Percentiles rank a stretch among this genome's conserved stretches.
These are phyloP conservation scores for Allacma fusca DNA, from an alignment of 2,888 invertebrate genomes.

Conservation along the genomic window DNA sequence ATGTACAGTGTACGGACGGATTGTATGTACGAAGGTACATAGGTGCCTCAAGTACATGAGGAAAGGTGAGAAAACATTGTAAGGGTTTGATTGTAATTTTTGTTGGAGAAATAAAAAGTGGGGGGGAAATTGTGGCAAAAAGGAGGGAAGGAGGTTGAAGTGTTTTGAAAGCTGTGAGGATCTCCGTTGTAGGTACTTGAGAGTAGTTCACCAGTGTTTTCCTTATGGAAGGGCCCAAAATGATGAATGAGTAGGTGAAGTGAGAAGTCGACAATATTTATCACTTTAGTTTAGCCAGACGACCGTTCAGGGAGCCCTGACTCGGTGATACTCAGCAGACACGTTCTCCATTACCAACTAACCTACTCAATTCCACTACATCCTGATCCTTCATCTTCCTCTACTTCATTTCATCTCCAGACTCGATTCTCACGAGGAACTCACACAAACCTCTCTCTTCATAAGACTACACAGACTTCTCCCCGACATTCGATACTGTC, in stretches of 20 bases:
- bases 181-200: conserved; percentile 1
- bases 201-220: neutral
- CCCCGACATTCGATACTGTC: conserved; percentile 23
- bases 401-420: neutral
- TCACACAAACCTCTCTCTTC: neutral
- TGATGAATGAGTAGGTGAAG: conserved; percentile 43
- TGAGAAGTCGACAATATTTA: conserved; percentile 43
- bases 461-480: conserved; percentile 25
- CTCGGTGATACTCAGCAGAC: conserved; percentile 35
- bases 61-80: too few species aligned
- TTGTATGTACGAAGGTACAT: too few species aligned
- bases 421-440: conserved; percentile 1
- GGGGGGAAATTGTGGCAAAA: conserved; percentile 1
- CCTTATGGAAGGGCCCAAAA: conserved; percentile 18
- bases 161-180: conserved; percentile 24
- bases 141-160: conserved; percentile 24
- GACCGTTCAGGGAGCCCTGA: conserved; percentile 38
- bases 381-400: conserved; percentile 42
- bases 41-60: too few species aligned
- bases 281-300: conserved; percentile 44
- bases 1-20: too few species aligned
- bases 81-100: too few species aligned
- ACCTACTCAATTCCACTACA: conserved; percentile 37
- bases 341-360: conserved; percentile 33
- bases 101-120: neutral